Base-by-base conservation (phyloP, 2,888 invertebrate species). In the Dusona sp. region DNA sequence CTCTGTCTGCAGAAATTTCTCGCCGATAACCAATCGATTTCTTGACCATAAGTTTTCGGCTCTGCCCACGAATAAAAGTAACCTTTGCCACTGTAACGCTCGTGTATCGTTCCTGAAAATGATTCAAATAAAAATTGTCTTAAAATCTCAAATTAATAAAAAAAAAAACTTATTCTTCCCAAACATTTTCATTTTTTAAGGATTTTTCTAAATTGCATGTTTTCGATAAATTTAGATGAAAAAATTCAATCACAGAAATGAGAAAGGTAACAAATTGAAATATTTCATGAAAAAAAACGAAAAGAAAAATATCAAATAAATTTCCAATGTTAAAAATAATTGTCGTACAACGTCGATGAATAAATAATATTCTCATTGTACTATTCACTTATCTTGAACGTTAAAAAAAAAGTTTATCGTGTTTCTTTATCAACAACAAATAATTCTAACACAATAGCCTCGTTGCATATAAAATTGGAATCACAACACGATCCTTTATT, bases 21-120 rank as follows among this genome's bases (percentile, higher is more conserved):
- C 33, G 97, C 98, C 70, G 96, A 97, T 88, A 98, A 94, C 98
- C 98, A 98, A 94, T 98, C 98, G 90, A 97, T 96, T 93, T 98
- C 97, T 72, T 97, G 96, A 36, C 96, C 96, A 87, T 96, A 96
- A 48, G 97, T 95, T 33, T 96, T 96, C 6, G 96, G 97, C 92
- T 98, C 97, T 84, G 97, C 96, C 98, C 98, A 98, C 64, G 98
- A 97, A 95, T 97, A 98, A 95, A 97, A 98, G 94, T 98, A 98
- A 74, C 97, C 97, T 92, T 96, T 96, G 89, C 96, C 96, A 87
- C 94, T 93, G 87, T 93, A 93, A 33, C 92, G 93, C 82, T 95
- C 95, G 88, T 95, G 95, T 77, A 95, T 94, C 13, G 86, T 90
- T 90, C 95, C 95, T 95, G 81, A 54, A 90, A 91, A 33, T 16